Evolutionary conservation across 2,797 vertebrate species (phyloP).

Genomic region (Aphelocoma californica): DNA sequence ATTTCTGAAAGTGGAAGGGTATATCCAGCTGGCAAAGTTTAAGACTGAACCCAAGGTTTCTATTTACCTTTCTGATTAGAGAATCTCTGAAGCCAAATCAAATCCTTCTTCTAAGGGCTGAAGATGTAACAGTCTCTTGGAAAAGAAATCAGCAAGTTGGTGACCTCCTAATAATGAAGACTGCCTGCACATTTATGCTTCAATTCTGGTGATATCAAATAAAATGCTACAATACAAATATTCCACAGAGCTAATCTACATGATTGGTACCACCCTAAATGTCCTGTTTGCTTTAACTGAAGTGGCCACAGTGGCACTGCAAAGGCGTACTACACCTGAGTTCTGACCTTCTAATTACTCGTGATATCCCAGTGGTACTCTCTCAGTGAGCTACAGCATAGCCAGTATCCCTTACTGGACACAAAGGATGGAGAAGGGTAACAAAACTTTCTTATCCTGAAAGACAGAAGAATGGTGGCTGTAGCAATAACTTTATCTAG

Average conservation of each 20-base stretch:
- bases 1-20: neutral
- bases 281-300: neutral
- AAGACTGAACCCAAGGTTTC: neutral
- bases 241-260: neutral
- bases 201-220: neutral
- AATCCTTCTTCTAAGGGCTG: neutral
- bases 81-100: neutral
- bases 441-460: neutral
- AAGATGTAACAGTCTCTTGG: neutral
- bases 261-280: neutral
- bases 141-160: neutral
- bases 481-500: neutral
- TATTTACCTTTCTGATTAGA: neutral
- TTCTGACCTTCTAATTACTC: neutral
- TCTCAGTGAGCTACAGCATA: neutral
- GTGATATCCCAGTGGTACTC: fast-evolving
- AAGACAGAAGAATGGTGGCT: neutral
- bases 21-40: neutral
- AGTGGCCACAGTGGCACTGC: neutral
- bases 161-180: neutral
- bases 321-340: neutral
- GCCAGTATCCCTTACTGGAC: neutral
- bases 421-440: neutral
- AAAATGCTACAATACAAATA: neutral
- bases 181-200: neutral